phyloP scores from a whole-genome alignment of 2,797 vertebrate species.

The Falco biarmicus region DNA sequence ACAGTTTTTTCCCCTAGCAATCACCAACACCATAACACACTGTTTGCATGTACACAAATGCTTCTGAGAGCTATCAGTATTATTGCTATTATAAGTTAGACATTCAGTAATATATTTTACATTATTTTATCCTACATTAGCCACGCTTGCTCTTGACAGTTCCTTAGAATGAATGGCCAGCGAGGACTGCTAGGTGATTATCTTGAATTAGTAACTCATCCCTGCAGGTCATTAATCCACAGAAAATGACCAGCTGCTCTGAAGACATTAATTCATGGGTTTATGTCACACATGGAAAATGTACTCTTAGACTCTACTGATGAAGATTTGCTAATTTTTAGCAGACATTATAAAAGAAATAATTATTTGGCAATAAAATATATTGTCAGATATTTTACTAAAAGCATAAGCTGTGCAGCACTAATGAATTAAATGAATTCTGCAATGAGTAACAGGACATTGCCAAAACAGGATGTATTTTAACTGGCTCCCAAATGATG shows the following conservation, averaged over 20 bases:
- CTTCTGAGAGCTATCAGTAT: not conserved
- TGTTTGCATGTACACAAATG: not conserved
- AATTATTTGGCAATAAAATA: not conserved
- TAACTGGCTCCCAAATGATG: not conserved
- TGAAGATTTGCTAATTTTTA: not conserved
- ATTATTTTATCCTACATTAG: not conserved
- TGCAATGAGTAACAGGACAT: not conserved
- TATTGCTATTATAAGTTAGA: not conserved
- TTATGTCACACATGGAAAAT: not conserved
- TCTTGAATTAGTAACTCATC: constrained; percentile 5
- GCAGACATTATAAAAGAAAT: not conserved
- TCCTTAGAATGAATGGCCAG: not conserved
- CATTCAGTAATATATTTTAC: not conserved
- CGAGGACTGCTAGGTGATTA: not conserved
- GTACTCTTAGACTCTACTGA: not conserved
- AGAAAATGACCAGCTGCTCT: not conserved
- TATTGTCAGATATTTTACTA: not conserved
- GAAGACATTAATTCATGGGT: not conserved
- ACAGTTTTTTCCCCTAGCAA: not conserved
- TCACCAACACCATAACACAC: not conserved
- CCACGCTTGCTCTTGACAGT: not conserved
- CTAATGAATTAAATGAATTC: not conserved
- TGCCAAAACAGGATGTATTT: not conserved
- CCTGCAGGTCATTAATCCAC: not conserved
- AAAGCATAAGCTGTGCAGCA: not conserved